Base-by-base conservation (phyloP, 2,797 vertebrate species). In the Nannoperca australis region DNA sequence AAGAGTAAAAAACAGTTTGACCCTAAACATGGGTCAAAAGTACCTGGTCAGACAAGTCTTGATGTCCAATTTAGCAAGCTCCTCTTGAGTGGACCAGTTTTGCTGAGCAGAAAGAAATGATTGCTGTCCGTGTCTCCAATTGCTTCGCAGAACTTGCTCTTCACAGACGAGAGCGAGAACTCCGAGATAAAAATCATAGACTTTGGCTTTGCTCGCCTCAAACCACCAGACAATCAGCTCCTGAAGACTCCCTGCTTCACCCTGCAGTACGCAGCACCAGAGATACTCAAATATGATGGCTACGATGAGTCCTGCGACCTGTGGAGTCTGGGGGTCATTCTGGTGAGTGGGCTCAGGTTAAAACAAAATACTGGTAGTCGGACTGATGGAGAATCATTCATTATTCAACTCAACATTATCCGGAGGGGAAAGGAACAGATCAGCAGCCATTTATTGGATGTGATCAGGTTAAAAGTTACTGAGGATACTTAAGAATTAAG, bases 121-220 rank as follows among this genome's bases (percentile, higher is more conserved):
- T 88, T 84, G 84, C 90, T 77, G 80, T 87, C 71, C 6, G 3
- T 90, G 61, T 92, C 70, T 88, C 45, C 56, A 88, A 88, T 91
- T 84, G 79, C 79, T 79, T 80, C 76, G 55, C 87, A 99, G 98
- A 99, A 99, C 93, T 95, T 99, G 88, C 92, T 99, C 86, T 99
- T 99, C 93, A 99, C 97, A 30, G 97, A 98, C 67, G 98, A 99
- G 93, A 96, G 93, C 47, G 97, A 99, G 94, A 97, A 96, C 93
- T 97, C 97, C 0, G 98, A 99, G 95, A 99, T 99, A 87, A 99
- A 99, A 96, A 96, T 99, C 87, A 99, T 99, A 91, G 98, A 99
- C 94, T 99, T 98, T 83, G 98, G 98, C 58, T 99, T 99, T 83
- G 98, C 98, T n/a, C 96, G 97, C 73, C 96, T 99, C 88, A 99